These are phyloP conservation scores for Deilephila elpenor DNA, from an alignment of 2,888 invertebrate genomes.

Conservation along the genomic window DNA sequence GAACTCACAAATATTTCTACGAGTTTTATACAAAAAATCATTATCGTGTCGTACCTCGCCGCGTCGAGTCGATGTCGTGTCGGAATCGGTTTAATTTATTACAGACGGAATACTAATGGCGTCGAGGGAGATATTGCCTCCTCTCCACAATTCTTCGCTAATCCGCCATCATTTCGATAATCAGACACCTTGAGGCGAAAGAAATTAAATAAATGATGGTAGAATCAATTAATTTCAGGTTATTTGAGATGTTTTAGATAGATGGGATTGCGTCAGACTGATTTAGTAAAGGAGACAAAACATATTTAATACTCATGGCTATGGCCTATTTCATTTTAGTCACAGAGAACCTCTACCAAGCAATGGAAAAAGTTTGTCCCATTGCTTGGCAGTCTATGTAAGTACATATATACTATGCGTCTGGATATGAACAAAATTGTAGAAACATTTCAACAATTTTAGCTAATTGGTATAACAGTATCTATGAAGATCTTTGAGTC, in stretches of 20 bases:
- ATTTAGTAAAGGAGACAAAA: not conserved
- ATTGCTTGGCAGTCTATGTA: too few species aligned
- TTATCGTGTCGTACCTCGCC: too few species aligned
- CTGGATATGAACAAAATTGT: too few species aligned
- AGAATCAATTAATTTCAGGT: constrained; percentile 26
- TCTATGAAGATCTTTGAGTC: too few species aligned
- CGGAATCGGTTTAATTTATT: not conserved
- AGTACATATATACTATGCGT: too few species aligned
- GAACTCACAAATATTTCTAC: too few species aligned
- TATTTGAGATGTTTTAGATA: not conserved
- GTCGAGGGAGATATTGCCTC: constrained; percentile 3
- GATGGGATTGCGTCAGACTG: not conserved
- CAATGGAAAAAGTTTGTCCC: too few species aligned
- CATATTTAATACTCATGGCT: not conserved
- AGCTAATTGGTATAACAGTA: too few species aligned
- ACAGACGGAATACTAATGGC: constrained; percentile 10
- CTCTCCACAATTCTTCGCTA: constrained; percentile 32
- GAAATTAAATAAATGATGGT: constrained; percentile 30
- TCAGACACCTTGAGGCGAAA: constrained; percentile 30
- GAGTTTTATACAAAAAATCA: too few species aligned
- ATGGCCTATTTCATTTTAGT: too few species aligned
- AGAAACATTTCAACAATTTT: too few species aligned
- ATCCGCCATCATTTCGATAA: constrained; percentile 34
- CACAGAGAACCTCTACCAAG: too few species aligned
- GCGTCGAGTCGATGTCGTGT: not conserved